Conservation (phyloP, 92 coral and sea anemone species). For the Zoanthus sansibaricus region DNA sequence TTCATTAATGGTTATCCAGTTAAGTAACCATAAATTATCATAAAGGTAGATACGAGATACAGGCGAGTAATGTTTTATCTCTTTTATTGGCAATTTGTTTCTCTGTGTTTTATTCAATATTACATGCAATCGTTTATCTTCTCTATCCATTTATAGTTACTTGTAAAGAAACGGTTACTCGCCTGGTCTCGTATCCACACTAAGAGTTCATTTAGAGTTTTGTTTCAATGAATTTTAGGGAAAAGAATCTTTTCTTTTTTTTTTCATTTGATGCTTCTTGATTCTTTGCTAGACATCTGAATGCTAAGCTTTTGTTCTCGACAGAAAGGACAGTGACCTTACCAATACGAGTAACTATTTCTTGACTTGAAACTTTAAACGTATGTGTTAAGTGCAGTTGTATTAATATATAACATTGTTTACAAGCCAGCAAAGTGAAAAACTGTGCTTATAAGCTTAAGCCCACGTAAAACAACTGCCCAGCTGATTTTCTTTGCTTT, state of each 20-base stretch:
- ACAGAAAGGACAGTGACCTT: neutral
- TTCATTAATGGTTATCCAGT: too few relatives aligned
- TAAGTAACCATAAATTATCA: neutral
- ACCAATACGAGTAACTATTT: conserved; percentile 34
- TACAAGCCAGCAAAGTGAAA: too few relatives aligned
- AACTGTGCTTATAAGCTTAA: too few relatives aligned
- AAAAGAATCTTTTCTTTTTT: neutral
- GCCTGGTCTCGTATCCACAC: conserved; percentile 33
- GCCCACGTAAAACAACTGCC: too few relatives aligned
- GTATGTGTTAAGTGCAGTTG: neutral
- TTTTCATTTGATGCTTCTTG: neutral
- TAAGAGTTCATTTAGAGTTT: neutral
- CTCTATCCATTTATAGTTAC: neutral
- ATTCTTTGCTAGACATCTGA: too few relatives aligned
- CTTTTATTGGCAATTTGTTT: neutral
- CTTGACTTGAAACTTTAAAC: neutral
- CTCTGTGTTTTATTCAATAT: neutral
- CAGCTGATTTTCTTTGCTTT: too few relatives aligned
- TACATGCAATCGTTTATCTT: neutral
- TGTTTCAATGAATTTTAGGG: neutral
- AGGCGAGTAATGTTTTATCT: conserved; percentile 22
- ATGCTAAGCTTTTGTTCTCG: too few relatives aligned
- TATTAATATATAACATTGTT: neutral
- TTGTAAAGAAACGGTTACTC: conserved; percentile 37
- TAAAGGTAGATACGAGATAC: conserved; percentile 6